Evolutionary conservation across 2,797 vertebrate genomes (phyloP).

Genomic region (Okamejei kenojei): DNA sequence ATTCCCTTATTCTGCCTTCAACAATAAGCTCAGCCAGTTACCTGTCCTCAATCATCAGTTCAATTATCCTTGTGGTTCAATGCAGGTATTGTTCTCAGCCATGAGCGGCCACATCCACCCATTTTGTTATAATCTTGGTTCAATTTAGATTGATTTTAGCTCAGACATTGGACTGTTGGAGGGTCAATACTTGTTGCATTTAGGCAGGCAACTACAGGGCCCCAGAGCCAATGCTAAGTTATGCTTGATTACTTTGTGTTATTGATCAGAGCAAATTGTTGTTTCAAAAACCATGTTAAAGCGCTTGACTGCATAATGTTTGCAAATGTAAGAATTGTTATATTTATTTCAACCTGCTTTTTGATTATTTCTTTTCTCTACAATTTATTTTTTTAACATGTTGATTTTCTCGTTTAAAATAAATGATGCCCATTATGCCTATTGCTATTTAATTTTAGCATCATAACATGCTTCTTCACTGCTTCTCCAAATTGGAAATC

Average conservation of each 20-base stretch:
- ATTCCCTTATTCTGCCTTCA: background rate
- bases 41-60: slow-evolving; percentile 9
- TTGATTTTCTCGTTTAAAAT: background rate
- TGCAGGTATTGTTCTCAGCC: background rate
- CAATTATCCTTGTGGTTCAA: background rate
- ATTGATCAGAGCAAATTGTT: background rate
- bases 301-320: background rate
- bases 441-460: background rate
- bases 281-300: background rate
- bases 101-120: background rate
- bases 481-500: background rate
- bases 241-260: background rate
- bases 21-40: background rate
- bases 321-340: background rate
- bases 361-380: no score
- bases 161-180: background rate
- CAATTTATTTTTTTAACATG: background rate
- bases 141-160: background rate
- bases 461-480: background rate
- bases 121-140: background rate
- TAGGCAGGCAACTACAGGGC: background rate
- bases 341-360: background rate
- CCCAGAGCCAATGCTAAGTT: background rate
- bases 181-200: background rate
- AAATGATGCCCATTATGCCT: background rate